phyloP scores from a whole-genome alignment of 2,113 vertebrate genomes.

The Antigone vipio region DNA sequence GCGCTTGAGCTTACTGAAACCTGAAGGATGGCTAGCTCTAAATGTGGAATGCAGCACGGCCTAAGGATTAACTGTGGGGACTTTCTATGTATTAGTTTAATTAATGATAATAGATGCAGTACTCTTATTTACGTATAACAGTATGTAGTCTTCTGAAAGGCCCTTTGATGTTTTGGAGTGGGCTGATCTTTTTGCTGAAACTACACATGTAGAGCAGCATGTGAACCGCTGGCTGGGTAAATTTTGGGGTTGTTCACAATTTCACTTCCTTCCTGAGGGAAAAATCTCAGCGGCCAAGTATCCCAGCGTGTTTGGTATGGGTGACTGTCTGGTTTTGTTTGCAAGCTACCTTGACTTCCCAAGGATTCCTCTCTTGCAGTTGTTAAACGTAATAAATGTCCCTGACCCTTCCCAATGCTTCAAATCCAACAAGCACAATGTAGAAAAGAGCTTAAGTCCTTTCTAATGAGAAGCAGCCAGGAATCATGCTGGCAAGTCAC shows the following conservation, averaged over 20 bases:
- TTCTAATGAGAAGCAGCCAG: slow-evolving; percentile 3
- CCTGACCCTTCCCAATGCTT: background rate
- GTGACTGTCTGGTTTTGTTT: background rate
- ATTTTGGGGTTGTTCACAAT: background rate
- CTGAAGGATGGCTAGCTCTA: background rate
- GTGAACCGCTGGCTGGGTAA: background rate
- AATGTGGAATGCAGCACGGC: background rate
- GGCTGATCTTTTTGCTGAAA: background rate
- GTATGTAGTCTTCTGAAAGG: background rate
- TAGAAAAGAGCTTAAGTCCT: background rate
- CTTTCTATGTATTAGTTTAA: background rate
- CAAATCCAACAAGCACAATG: background rate
- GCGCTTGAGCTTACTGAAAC: background rate
- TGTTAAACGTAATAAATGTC: background rate
- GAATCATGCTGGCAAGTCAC: background rate
- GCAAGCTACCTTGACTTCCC: background rate
- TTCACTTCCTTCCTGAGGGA: background rate
- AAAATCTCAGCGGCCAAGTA: background rate
- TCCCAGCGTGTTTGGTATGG: background rate
- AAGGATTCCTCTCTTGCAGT: background rate
- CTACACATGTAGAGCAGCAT: fast-evolving
- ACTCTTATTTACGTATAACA: background rate
- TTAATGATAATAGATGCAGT: background rate
- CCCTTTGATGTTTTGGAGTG: background rate
- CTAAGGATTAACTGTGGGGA: background rate